Percentiles rank a stretch among this genome's conserved stretches.
These are phyloP conservation scores for Scolopax bukidnonensis DNA, from an alignment of 2,797 vertebrate genomes.

Conservation along the genomic window DNA sequence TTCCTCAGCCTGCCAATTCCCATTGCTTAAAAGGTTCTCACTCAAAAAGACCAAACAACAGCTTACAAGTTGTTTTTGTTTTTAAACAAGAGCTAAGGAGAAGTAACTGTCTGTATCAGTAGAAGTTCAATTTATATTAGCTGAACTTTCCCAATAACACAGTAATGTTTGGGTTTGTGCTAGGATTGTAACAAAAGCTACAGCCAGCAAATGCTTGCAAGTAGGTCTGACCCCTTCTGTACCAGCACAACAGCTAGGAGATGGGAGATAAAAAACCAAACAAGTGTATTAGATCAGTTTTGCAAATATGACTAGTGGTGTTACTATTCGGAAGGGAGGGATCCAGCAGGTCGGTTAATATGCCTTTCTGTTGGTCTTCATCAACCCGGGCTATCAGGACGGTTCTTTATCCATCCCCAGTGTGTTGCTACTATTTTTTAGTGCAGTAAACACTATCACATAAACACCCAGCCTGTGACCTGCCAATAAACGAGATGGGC, in stretches of 20 bases:
- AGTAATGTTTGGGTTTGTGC: not conserved
- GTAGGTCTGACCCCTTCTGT: not conserved
- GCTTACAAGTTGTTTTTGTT: not conserved
- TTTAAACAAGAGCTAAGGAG: not conserved
- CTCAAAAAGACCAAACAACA: not conserved
- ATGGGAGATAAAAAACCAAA: not conserved
- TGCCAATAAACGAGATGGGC: not conserved
- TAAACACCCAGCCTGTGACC: not conserved
- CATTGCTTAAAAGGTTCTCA: not conserved
- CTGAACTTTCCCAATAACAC: not conserved
- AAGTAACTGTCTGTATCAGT: not conserved
- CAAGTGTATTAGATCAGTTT: not conserved
- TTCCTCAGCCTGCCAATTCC: not conserved
- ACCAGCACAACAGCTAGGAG: not conserved
- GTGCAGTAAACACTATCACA: not conserved
- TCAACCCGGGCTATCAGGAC: not conserved
- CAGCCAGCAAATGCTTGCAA: accelerated
- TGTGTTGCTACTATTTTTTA: not conserved
- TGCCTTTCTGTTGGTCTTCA: not conserved
- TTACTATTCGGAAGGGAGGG: not conserved
- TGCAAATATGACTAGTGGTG: not conserved
- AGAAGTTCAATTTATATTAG: not conserved
- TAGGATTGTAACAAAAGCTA: not conserved
- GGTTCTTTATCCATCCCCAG: not conserved
- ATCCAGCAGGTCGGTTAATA: not conserved